Percentiles rank a stretch among this genome's conserved stretches.
Conservation (phyloP, 2,113 vertebrate genomes). For the Agelaius tricolor region DNA sequence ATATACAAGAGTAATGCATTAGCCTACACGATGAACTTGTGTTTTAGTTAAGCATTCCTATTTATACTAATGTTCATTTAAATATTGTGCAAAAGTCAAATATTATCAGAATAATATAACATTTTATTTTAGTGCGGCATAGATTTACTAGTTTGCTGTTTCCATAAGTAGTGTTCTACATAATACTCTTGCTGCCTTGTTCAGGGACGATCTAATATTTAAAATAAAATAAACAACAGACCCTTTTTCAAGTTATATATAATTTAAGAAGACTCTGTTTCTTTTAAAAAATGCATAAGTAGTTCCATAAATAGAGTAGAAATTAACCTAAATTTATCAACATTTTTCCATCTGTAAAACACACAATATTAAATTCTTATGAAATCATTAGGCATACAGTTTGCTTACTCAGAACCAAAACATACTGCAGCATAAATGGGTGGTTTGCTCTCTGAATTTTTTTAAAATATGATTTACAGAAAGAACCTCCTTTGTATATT, state of each 20-base stretch:
- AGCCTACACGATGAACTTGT: conserved; percentile 66
- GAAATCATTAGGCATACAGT: conserved; percentile 58
- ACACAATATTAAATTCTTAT: conserved; percentile 66
- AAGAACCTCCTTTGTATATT: not conserved
- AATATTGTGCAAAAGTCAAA: conserved; percentile 72
- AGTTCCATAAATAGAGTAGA: conserved; percentile 62
- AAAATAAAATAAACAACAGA: conserved; percentile 59
- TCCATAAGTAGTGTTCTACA: conserved; percentile 26
- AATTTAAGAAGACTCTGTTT: conserved; percentile 61
- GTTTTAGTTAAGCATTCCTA: conserved; percentile 69
- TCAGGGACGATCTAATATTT: conserved; percentile 57
- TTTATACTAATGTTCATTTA: conserved; percentile 70
- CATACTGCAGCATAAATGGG: conserved; percentile 6
- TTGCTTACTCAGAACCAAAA: conserved; percentile 50
- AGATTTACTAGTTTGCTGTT: conserved; percentile 49
- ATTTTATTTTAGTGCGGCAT: conserved; percentile 7
- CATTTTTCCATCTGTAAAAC: conserved; percentile 64
- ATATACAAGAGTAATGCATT: conserved; percentile 79
- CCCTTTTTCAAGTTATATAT: conserved; percentile 57
- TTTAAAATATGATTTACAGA: not conserved
- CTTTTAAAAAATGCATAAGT: conserved; percentile 63
- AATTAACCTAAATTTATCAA: conserved; percentile 66
- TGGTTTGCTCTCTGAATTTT: not conserved
- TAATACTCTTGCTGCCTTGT: conserved; percentile 10
- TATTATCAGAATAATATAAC: conserved; percentile 60